Evolutionary conservation across 1,140 invertebrate genomes (phyloP).

Genomic region (Tribolium madens): DNA sequence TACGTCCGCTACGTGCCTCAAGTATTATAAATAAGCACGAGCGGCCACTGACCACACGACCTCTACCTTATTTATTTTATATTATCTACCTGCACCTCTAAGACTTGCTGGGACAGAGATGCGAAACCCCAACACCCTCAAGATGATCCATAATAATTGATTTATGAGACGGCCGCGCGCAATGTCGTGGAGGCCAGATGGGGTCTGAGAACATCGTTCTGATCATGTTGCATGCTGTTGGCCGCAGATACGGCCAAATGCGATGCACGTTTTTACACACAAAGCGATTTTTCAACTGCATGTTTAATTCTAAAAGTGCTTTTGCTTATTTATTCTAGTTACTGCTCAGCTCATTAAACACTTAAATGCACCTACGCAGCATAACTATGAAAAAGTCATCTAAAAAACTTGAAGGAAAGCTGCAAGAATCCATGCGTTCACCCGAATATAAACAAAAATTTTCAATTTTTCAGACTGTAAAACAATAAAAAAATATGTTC

Average conservation of each 20-base stretch:
- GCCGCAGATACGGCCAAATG: background rate
- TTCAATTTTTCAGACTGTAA: no score
- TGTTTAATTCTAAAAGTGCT: background rate
- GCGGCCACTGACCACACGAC: conserved; percentile 45
- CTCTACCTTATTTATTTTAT: conserved; percentile 37
- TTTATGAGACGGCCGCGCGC: conserved; percentile 27
- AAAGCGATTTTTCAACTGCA: background rate
- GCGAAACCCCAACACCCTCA: conserved; percentile 21
- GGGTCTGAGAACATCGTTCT: background rate
- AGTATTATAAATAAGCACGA: conserved; percentile 42
- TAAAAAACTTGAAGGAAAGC: no score
- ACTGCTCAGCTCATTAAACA: no score
- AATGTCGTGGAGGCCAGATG: background rate
- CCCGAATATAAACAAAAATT: no score
- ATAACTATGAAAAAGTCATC: background rate
- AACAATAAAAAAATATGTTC: no score
- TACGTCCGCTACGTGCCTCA: conserved; percentile 40
- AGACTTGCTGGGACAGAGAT: conserved; percentile 9
- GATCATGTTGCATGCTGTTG: background rate
- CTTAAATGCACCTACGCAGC: no score
- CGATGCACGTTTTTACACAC: background rate
- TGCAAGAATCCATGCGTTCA: no score
- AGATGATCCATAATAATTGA: conserved; percentile 13
- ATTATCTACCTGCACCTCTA: conserved; percentile 19
- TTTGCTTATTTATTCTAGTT: background rate